Conservation (phyloP, 2,888 invertebrate species). For the Pachliopta kotzebuea region DNA sequence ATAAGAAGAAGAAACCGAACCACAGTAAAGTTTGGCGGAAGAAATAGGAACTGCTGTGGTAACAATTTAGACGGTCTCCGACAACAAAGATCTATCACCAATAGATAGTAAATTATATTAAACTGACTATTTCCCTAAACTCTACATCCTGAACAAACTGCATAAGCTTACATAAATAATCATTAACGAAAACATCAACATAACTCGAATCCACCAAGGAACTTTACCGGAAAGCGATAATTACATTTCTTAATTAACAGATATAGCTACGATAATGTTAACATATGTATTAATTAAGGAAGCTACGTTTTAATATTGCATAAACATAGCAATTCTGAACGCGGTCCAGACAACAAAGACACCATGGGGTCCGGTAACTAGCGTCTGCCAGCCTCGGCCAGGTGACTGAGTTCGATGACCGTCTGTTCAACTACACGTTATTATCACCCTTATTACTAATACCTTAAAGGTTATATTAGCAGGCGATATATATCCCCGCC, state of each 20-base stretch:
- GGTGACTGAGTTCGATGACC: slow-evolving; percentile 39
- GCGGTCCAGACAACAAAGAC: slow-evolving; percentile 19
- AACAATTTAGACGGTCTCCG: too few relatives aligned
- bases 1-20: too few relatives aligned
- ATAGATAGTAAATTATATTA: too few relatives aligned
- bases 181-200: too few relatives aligned
- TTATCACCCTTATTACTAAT: not conserved
- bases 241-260: not conserved
- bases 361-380: slow-evolving; percentile 21
- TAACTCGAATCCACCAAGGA: not conserved
- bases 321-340: slow-evolving; percentile 14
- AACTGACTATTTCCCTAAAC: too few relatives aligned
- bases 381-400: slow-evolving; percentile 26
- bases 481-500: not conserved
- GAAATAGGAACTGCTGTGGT: too few relatives aligned
- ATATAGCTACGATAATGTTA: not conserved
- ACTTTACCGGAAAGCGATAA: not conserved
- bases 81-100: too few relatives aligned
- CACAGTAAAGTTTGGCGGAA: too few relatives aligned
- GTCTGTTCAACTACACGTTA: slow-evolving; percentile 29
- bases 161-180: too few relatives aligned
- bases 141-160: too few relatives aligned
- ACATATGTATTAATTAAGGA: slow-evolving; percentile 19
- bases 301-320: slow-evolving; percentile 20
- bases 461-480: not conserved